These are phyloP conservation scores for Kryptopterus vitreolus DNA, from an alignment of 2,797 vertebrate species.

Conservation along the genomic window DNA sequence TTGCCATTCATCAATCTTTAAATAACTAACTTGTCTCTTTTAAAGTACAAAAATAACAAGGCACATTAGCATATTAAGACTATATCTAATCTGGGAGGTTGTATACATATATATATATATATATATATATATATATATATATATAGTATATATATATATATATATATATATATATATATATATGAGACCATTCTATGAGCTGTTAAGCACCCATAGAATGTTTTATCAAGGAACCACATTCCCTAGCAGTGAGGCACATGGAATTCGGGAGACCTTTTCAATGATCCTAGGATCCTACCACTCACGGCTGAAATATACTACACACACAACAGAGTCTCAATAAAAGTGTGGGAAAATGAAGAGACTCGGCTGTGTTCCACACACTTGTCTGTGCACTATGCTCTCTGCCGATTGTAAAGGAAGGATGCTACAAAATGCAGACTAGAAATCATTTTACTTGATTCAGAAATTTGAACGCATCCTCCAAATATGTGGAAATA, in stretches of 20 bases:
- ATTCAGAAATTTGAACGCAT: not conserved
- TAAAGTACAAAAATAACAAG: not conserved
- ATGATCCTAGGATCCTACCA: not conserved
- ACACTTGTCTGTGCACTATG: not conserved
- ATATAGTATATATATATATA: too few relatives aligned
- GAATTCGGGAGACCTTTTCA: not conserved
- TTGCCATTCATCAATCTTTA: not conserved
- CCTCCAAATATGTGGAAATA: too few relatives aligned
- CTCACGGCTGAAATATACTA: not conserved
- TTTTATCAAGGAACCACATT: not conserved
- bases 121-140: too few relatives aligned
- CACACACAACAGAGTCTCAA: slow-evolving; percentile 38
- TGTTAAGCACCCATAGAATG: not conserved
- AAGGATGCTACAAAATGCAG: slow-evolving; percentile 26
- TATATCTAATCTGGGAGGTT: slow-evolving; percentile 9
- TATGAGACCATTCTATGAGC: slow-evolving; percentile 25
- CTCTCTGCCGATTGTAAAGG: slow-evolving; percentile 35
- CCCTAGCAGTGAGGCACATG: not conserved
- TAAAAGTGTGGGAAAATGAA: slow-evolving; percentile 48
- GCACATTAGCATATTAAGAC: not conserved
- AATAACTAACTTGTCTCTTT: not conserved
- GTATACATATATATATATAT: too few relatives aligned
- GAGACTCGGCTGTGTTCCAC: slow-evolving; percentile 47
- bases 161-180: too few relatives aligned
- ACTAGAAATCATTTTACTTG: slow-evolving; percentile 42